Evolutionary conservation across 2,797 vertebrate species (phyloP), one percentile per base, ranked within the genome.

Genomic region (Fratercula arctica): DNA sequence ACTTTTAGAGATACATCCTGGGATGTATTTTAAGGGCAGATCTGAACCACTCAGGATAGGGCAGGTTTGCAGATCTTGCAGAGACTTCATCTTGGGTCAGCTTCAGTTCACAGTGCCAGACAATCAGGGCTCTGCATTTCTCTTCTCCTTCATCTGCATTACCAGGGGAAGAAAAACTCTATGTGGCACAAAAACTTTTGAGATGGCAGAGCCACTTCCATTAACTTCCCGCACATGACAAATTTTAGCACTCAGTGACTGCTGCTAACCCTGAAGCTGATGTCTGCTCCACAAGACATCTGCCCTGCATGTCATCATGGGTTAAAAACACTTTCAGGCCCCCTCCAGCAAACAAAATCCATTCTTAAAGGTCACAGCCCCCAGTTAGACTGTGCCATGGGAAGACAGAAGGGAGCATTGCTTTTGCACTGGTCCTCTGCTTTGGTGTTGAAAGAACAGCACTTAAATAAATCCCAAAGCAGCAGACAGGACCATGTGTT

Each of bases 331-430:
- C 16, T 57, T 83, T 70, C 60, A 88, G 37, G 4, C 2, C 16
- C 35, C 14, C 3, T 72, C 5, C 16, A 85, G 24, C 31, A 75
- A 72, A 64, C 1, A 45, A 73, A 68, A 33, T 17, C 5, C 68
- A 1, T 57, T 90, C 41, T 81, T 33, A 72, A 53, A 57, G 10
- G 74, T 5, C 43, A 35, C 19, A 76, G 33, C 18, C 18, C 0
- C 0, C 16, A 23, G 12, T 48, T 48, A 79, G 13, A 33, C 20
- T 0, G 0, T 51, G 48, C 8, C n/a, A 15, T 11, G 7, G 23
- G 12, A 20, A 77, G 43, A 25, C 33, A 83, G 64, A 41, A 16
- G 13, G 13, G 20, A 77, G 11, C 13, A 39, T 37, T 1, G 3
- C 6, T 89, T 89, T 79, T 82, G 26, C 19, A 35, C 17, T 69